Evolutionary conservation across 2,797 vertebrate species (phyloP), one percentile per base, ranked within the genome.

Genomic region (Thunnus albacares): DNA sequence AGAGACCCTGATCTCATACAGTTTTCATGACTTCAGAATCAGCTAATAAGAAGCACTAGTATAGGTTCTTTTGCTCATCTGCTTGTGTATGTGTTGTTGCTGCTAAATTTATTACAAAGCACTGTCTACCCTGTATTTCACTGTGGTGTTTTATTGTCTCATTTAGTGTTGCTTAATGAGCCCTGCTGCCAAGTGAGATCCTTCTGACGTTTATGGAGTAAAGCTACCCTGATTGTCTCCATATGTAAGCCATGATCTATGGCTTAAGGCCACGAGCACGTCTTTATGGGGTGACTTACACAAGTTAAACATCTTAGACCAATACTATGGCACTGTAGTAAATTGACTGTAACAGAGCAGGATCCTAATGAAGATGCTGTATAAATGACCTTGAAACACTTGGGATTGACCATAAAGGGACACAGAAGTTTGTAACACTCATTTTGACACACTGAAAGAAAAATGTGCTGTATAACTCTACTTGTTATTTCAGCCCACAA

Each of bases 201-300:
- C 53, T 11, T 57, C 33, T 69, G 86, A 80, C 64, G 38, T 88
- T 90, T 77, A 89, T 89, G 75, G 76, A 71, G 85, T 87, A 88
- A 91, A 88, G 53, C 71, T 71, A 80, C 85, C 77, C 81, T 86
- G 83, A 93, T 84, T 81, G 69, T 85, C 64, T 90, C 90, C 91
- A 81, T 87, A 82, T 94, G 91, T 87, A 76, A 81, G 65, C 77
- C 59, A 33, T 87, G 77, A 77, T 82, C 53, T 67, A 67, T 71
- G 73, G 59, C 84, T 88, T 77, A 83, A 33, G 12, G 18, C 77
- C 51, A 45, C 59, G 15, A 79, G 71, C 55, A 33, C 3, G 18
- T 81, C 77, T 91, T 84, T 71, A 84, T 60, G 28, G 59, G 62
- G 59, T 73, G 83, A 67, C 75, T 65, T 67, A 55, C 62, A 61